phyloP scores from a whole-genome alignment of 2,888 invertebrate species.

The Ennomos erosarius region DNA sequence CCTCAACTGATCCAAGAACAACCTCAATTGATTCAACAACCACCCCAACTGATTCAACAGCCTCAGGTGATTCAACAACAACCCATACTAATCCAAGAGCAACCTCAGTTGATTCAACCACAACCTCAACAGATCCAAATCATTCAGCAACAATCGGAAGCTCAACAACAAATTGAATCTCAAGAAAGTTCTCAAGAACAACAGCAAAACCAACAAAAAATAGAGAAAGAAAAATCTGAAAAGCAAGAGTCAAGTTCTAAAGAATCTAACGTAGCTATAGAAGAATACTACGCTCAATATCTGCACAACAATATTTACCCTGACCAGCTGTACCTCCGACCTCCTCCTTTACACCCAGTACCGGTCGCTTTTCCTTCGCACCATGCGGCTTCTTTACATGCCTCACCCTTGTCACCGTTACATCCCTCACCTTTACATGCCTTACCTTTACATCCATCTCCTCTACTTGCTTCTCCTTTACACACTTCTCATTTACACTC shows the following conservation, averaged over 20 bases:
- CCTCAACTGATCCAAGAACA: conserved; percentile 4
- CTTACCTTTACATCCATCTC: conserved; percentile 12
- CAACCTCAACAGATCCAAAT: conserved; percentile 5
- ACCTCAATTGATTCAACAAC: conserved; percentile 8
- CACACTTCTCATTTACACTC: conserved; percentile 8
- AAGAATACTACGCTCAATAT: conserved; percentile 19
- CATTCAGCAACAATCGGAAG: conserved; percentile 1
- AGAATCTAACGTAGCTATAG: conserved; percentile 1
- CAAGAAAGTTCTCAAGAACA: conserved; percentile 8
- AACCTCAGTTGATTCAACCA: conserved; percentile 9
- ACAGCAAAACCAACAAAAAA: conserved; percentile 7
- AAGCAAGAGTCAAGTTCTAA: conserved; percentile 9
- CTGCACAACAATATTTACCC: conserved; percentile 19
- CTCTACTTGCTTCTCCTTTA: conserved; percentile 10
- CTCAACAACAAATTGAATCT: conserved; percentile 8
- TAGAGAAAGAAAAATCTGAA: conserved; percentile 20
- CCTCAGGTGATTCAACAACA: conserved; percentile 1
- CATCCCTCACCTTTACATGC: conserved; percentile 7
- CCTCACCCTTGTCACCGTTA: conserved; percentile 8
- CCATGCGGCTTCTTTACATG: conserved; percentile 1
- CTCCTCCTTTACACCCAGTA: conserved; percentile 16
- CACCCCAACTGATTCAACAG: not conserved
- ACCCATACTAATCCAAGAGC: conserved; percentile 1
- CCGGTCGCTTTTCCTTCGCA: conserved; percentile 20
- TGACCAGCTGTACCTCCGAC: conserved; percentile 9